Evolutionary conservation across 2,888 invertebrate genomes (phyloP), one percentile per base, ranked within the genome.

Genomic region (Rhamphomyia laevipes): DNA sequence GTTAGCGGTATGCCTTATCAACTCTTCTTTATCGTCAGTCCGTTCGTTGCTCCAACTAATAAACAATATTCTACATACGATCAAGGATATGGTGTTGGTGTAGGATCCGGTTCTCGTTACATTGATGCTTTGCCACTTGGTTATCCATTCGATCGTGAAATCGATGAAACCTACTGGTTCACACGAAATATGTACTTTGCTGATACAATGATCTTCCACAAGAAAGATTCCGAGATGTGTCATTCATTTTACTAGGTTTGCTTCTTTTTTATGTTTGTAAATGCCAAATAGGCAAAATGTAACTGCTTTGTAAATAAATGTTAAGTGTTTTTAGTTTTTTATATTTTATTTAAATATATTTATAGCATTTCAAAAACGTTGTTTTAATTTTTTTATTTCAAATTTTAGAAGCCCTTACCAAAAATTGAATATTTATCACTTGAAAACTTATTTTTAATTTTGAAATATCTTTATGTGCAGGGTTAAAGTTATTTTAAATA

Each of bases 141-240:
- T 47, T 87, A 79, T 74, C 87, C 87, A 53, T 77, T 87, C 63
- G 85, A 87, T 63, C 80, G 83, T 57, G 71, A 72, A 18, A 75
- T 82, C 60, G 72, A 78, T 42, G 71, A 77, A 43, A 68, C 68
- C 45, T 72, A 71, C 53, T 84, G 81, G 74, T 74, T 73, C 56
- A 78, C 80, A 16, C 77, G 82, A 40, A 86, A 86, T 71, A 78
- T 79, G 71, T 77, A 73, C 66, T 78, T 81, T 64, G 73, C 80
- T 56, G 80, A 82, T 57, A 75, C 80, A 6, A 71, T 72, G 55
- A 74, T 85, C 60, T 83, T 76, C 73, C 81, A 84, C 68, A 75
- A 76, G 41, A 41, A 33, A 47, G 23, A 42, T 21, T 15, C 15
- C 15, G 42, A 42, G 2, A 35, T 35, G 3, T 3, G 13, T n/a